Percentiles rank a stretch among this genome's conserved stretches.
These are phyloP conservation scores for Blennius ocellaris DNA, from an alignment of 2,113 vertebrate species.

Conservation along the genomic window DNA sequence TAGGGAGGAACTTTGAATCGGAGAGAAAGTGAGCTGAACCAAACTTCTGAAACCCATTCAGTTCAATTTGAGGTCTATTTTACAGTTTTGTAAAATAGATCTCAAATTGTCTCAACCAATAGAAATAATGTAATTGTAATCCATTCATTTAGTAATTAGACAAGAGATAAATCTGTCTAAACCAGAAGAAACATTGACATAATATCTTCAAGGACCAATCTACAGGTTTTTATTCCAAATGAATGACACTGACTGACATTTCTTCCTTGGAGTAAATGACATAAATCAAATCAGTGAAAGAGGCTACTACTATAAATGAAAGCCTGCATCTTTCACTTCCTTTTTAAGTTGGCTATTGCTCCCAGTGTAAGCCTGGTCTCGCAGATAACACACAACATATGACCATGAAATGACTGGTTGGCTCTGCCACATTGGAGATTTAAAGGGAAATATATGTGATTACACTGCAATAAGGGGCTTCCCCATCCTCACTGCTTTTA, in stretches of 20 bases:
- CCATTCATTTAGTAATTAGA: background rate
- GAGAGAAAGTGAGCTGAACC: slow-evolving; percentile 24
- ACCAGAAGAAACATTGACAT: background rate
- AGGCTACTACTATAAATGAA: background rate
- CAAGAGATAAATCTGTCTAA: background rate
- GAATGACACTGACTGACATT: background rate
- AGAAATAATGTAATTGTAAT: too few species aligned
- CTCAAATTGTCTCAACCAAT: too few species aligned
- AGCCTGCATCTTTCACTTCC: background rate
- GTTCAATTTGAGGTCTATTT: too few species aligned
- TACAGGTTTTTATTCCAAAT: background rate
- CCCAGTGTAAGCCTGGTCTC: background rate
- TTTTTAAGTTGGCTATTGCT: background rate
- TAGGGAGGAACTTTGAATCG: too few species aligned
- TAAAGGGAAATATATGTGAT: too few species aligned
- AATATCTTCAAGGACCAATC: background rate
- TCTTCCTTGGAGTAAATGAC: background rate
- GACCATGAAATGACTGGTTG: background rate
- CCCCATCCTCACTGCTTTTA: too few species aligned
- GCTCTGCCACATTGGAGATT: background rate
- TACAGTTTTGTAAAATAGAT: too few species aligned
- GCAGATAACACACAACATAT: background rate
- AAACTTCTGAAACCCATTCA: background rate
- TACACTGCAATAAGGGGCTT: too few species aligned
- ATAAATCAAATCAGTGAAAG: background rate